phyloP scores from a whole-genome alignment of 2,797 vertebrate genomes.

The Meriones psammophilus region DNA sequence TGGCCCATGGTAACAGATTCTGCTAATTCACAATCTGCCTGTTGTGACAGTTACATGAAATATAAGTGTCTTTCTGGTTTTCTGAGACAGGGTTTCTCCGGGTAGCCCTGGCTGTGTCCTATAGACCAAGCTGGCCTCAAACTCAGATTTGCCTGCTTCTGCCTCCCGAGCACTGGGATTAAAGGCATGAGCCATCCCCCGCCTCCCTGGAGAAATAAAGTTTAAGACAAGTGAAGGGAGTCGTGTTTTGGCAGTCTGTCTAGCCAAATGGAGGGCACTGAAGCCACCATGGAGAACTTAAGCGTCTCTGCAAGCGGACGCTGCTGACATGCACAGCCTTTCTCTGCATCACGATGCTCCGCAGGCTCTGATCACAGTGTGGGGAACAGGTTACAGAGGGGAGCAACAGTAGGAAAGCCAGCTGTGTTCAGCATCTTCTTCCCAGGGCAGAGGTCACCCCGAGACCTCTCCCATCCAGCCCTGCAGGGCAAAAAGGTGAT shows the following conservation, averaged over 20 bases:
- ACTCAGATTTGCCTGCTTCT: background rate
- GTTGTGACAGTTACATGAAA: background rate
- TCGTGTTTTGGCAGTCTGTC: background rate
- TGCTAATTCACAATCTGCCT: slow-evolving; percentile 3
- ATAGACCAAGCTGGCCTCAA: background rate
- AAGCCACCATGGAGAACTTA: background rate
- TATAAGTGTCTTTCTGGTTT: background rate
- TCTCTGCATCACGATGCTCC: background rate
- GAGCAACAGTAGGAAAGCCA: background rate
- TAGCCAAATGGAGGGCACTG: background rate
- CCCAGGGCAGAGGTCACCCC: background rate
- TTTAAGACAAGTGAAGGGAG: background rate
- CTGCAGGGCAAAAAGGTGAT: background rate
- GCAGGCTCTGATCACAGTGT: background rate
- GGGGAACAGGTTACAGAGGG: background rate
- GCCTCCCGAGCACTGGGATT: background rate
- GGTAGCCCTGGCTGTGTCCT: background rate
- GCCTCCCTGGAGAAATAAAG: too few species aligned
- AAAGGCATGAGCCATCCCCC: background rate
- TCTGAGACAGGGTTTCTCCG: background rate
- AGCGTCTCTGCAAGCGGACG: background rate
- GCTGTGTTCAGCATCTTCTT: background rate
- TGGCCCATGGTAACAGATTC: background rate
- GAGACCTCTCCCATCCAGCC: background rate
- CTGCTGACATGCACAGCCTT: background rate